phyloP scores from a whole-genome alignment of 2,113 vertebrate species.

The Pseudorectes ferrugineus region DNA sequence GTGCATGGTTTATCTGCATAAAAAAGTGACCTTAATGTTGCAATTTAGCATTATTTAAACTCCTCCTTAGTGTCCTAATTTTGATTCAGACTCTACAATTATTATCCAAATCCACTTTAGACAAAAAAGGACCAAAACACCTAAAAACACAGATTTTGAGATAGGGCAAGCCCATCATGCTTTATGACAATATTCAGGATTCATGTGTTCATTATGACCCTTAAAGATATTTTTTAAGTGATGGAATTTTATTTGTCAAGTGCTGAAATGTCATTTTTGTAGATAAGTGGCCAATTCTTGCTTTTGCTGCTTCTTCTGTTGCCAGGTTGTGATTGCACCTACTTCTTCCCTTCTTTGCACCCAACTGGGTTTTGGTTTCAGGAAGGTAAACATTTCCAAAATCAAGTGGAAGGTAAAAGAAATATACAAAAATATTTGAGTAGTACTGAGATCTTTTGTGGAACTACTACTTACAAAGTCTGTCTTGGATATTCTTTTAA shows the following conservation, averaged over 20 bases:
- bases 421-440: not conserved
- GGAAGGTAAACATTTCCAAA: not conserved
- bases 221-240: not conserved
- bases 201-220: rapidly evolving
- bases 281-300: not conserved
- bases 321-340: not conserved
- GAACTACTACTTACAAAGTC: not conserved
- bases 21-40: not conserved
- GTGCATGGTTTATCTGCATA: not conserved
- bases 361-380: not conserved
- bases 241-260: not conserved
- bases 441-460: not conserved
- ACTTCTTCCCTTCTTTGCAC: not conserved
- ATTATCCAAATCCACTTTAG: not conserved
- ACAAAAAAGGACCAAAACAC: not conserved
- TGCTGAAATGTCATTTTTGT: not conserved
- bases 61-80: not conserved
- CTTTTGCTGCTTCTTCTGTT: not conserved
- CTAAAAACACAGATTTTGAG: not conserved
- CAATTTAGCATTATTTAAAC: not conserved
- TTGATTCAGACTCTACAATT: not conserved
- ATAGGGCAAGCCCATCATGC: rapidly evolving
- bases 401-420: not conserved
- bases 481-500: not conserved
- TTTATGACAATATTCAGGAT: not conserved